A percentile compares a stretch with the other conserved stretches of the same genome.
phyloP scores from a whole-genome alignment of 2,888 invertebrate genomes.

The Pantelozetes paolii region DNA sequence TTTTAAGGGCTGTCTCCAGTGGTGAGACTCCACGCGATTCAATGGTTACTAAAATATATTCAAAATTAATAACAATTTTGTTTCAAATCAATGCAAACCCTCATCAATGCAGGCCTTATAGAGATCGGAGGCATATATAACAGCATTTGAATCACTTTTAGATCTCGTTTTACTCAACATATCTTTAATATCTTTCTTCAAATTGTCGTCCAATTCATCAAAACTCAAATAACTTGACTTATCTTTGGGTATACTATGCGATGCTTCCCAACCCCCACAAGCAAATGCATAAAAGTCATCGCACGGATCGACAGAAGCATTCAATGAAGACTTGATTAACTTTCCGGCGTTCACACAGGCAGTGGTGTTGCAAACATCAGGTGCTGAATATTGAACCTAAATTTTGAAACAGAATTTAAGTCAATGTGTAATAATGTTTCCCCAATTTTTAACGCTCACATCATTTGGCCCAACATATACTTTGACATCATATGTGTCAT shows the following conservation, averaged over 20 bases:
- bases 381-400: neutral
- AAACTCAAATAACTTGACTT: constrained; percentile 21
- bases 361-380: constrained; percentile 17
- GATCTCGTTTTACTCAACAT: neutral
- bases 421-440: too few relatives aligned
- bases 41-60: constrained; percentile 43
- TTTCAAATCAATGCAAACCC: constrained; percentile 9
- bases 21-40: constrained; percentile 48
- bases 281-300: constrained; percentile 39
- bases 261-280: constrained; percentile 36
- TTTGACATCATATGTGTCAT: too few relatives aligned
- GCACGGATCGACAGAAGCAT: constrained; percentile 32
- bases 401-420: neutral
- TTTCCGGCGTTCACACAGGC: constrained; percentile 33
- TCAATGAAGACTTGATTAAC: constrained; percentile 1
- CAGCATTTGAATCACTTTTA: neutral
- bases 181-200: constrained; percentile 10
- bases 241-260: constrained; percentile 37
- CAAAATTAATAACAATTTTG: neutral
- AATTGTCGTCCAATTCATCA: constrained; percentile 35
- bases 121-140: constrained; percentile 12
- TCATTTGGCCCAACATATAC: too few relatives aligned
- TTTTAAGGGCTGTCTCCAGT: constrained; percentile 15
- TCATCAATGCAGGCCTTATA: constrained; percentile 36
- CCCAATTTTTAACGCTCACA: too few relatives aligned